Percentiles rank a stretch among this genome's conserved stretches.
These are phyloP conservation scores for Rhogogaster chlorosoma DNA, from an alignment of 2,888 invertebrate species.

Conservation along the genomic window DNA sequence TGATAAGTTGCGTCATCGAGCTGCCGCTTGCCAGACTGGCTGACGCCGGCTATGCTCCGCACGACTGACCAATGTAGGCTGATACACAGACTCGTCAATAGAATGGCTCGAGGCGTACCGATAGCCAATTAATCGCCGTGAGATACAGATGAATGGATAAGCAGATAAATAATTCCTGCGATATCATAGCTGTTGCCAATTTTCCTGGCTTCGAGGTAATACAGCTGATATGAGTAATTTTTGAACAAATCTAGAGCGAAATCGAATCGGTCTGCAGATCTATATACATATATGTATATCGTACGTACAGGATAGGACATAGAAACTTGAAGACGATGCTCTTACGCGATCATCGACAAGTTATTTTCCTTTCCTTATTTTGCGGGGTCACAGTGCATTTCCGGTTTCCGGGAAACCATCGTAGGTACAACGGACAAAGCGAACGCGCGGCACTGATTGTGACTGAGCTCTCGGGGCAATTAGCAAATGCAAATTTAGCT, in stretches of 20 bases:
- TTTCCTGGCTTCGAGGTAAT: too few relatives aligned
- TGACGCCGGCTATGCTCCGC: constrained; percentile 68
- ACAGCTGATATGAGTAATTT: too few relatives aligned
- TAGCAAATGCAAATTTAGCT: constrained; percentile 11
- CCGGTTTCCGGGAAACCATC: background rate
- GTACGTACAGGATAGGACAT: too few relatives aligned
- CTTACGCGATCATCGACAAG: background rate
- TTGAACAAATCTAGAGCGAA: too few relatives aligned
- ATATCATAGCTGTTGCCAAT: background rate
- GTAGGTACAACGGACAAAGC: background rate
- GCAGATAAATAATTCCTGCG: background rate
- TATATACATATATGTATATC: too few relatives aligned
- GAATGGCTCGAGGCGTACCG: constrained; percentile 11
- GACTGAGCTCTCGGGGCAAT: background rate
- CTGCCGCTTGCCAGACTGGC: constrained; percentile 68
- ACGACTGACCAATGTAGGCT: constrained; percentile 64
- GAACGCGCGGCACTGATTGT: background rate
- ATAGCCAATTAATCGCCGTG: constrained; percentile 30
- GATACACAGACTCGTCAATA: constrained; percentile 13
- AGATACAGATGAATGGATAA: constrained; percentile 12
- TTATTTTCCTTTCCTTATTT: background rate
- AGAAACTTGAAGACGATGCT: too few relatives aligned
- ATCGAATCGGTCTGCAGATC: too few relatives aligned
- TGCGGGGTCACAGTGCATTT: constrained; percentile 29
- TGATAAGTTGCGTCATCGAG: constrained; percentile 66